phyloP scores from a whole-genome alignment of 2,797 vertebrate genomes.

The Malacoctenus gilli region DNA sequence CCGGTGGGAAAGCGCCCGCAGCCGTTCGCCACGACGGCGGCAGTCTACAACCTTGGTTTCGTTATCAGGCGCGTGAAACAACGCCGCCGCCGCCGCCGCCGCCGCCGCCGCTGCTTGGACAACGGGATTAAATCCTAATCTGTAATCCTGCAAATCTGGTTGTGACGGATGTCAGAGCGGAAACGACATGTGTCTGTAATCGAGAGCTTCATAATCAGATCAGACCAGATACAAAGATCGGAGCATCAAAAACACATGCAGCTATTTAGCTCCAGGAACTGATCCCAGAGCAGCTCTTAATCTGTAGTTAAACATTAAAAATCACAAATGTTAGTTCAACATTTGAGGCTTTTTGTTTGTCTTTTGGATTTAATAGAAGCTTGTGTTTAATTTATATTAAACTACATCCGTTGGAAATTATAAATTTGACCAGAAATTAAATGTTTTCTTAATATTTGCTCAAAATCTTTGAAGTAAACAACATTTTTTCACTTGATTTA shows the following conservation, averaged over 20 bases:
- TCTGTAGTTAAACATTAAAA: no score
- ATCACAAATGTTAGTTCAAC: no score
- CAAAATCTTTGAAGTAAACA: no score
- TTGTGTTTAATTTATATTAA: not conserved
- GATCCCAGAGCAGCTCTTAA: constrained; percentile 38
- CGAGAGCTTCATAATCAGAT: constrained; percentile 60
- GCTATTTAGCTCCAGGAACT: constrained; percentile 10
- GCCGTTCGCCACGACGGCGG: not conserved
- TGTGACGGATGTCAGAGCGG: not conserved
- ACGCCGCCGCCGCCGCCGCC: no score
- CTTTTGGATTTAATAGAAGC: no score
- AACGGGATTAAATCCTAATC: not conserved
- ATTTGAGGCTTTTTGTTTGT: not conserved
- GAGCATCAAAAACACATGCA: not conserved
- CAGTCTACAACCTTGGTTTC: no score
- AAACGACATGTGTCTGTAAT: constrained; percentile 32
- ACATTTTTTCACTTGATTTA: no score
- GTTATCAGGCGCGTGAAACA: no score
- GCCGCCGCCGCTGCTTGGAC: no score
- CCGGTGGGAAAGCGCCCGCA: constrained; percentile 29
- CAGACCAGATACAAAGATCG: constrained; percentile 35
- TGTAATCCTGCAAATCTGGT: constrained; percentile 18
- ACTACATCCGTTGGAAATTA: no score
- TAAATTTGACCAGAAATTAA: no score
- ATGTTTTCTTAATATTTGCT: no score